Evolutionary conservation across 2,797 vertebrate species (phyloP).

Genomic region (Tympanoctomys barrerae): DNA sequence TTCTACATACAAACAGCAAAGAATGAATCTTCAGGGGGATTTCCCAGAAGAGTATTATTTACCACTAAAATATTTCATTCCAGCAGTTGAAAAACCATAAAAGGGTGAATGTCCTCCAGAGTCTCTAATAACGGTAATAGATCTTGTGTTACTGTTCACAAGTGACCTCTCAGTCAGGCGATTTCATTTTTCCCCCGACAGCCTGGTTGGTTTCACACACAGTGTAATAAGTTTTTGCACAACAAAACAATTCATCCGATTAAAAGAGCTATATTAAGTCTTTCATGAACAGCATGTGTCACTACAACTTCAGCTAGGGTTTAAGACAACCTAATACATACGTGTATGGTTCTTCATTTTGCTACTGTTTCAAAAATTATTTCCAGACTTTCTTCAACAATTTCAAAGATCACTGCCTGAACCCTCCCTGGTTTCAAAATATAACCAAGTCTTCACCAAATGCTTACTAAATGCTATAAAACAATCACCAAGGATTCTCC

Average conservation of each 20-base stretch:
- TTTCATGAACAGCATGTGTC: constrained; percentile 77
- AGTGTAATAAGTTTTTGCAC: constrained; percentile 83
- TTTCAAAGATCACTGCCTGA: constrained; percentile 64
- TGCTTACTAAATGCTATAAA: constrained; percentile 36
- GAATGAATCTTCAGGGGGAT: constrained; percentile 74
- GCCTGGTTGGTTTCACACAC: constrained; percentile 82
- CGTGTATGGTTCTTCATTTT: constrained; percentile 37
- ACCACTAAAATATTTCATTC: constrained; percentile 85
- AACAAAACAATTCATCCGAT: constrained; percentile 85
- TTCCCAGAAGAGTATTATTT: constrained; percentile 84
- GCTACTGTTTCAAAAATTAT: constrained; percentile 67
- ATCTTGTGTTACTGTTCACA: constrained; percentile 86
- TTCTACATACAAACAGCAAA: constrained; percentile 59
- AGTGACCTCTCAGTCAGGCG: constrained; percentile 83
- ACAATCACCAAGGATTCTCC: not conserved
- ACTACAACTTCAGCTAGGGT: constrained; percentile 58
- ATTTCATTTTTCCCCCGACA: constrained; percentile 85
- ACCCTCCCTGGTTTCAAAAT: constrained; percentile 61
- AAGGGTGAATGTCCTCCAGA: constrained; percentile 82
- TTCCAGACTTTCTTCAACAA: constrained; percentile 55
- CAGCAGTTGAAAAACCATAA: constrained; percentile 83
- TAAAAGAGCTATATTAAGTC: constrained; percentile 78
- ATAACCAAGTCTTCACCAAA: constrained; percentile 43
- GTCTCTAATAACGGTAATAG: constrained; percentile 85
- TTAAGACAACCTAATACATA: constrained; percentile 73